Evolutionary conservation across 2,113 vertebrate genomes (phyloP), one percentile per base, ranked within the genome.

Genomic region (Muntiacus reevesi): DNA sequence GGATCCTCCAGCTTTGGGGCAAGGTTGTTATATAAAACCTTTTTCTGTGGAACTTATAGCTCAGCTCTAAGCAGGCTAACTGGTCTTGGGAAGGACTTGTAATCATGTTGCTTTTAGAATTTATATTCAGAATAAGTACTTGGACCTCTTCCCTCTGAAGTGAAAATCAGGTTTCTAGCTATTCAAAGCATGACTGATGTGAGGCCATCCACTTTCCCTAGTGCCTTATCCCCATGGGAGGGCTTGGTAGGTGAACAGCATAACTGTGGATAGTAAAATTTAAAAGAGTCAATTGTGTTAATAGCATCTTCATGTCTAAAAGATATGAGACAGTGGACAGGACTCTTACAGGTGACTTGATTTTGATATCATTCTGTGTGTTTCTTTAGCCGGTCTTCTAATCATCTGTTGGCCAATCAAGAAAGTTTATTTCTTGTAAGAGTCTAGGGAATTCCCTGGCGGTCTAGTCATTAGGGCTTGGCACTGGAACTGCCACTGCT

Each of bases 371-470:
- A 92, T 95, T 94, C 62, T 96, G 1, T 82, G 43, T 90, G n/a
- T 87, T 92, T 97, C 40, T 79, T 96, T 91, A 91, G n/a, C 55
- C 12, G 84, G 12, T 92, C 71, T 96, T 87, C 47, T 97, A 87
- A 74, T 95, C 23, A 78, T 95, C 33, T 81, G n/a, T 94, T 93
- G 50, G 30, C 36, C 74, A 94, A 17, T 79, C 28, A 64, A 57
- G 40, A 95, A 84, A 17, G 40, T 57, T 82, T 54, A 12, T 81
- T 21, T 81, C 79, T 19, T 82, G 10, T 52, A 82, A n/a, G 17
- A 50, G 28, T 81, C 45, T 30, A 50, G 45, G 78, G 16, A 81
- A 50, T 33, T 81, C 45, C 28, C 78, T 81, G 78, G 78, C 16
- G 11, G 28, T 52, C 78, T 28, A 50, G 45, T 52, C 45, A 2